These are phyloP conservation scores for Heteromormyrus szaboi DNA, from an alignment of 2,797 vertebrate species.

Conservation along the genomic window DNA sequence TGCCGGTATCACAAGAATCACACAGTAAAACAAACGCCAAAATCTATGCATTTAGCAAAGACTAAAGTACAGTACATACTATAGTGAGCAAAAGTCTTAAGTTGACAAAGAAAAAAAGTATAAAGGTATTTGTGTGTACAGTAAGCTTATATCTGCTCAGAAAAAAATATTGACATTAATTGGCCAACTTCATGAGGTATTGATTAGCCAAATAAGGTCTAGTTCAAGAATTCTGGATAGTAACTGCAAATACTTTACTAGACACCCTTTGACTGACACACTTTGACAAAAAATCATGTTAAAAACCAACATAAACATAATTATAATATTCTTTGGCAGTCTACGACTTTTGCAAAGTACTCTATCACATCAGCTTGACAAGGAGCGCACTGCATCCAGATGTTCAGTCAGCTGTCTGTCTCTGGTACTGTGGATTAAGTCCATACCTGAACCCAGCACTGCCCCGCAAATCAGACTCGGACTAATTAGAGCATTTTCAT, in stretches of 20 bases:
- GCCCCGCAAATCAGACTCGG: not conserved
- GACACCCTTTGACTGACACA: not conserved
- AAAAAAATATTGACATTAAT: not conserved
- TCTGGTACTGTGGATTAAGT: slow-evolving; percentile 1
- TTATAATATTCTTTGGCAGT: not conserved
- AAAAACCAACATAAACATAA: not conserved
- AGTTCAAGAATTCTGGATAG: not conserved
- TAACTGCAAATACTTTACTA: not conserved
- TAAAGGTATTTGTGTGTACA: not conserved
- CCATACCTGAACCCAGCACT: not conserved
- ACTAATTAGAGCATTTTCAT: not conserved
- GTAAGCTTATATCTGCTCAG: not conserved
- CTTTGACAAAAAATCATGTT: not conserved
- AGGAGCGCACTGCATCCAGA: not conserved
- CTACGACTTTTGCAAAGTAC: not conserved
- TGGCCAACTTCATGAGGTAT: not conserved
- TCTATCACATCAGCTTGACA: not conserved
- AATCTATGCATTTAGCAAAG: not conserved
- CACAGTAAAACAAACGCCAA: not conserved
- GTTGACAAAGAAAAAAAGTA: not conserved
- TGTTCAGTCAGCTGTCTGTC: not conserved
- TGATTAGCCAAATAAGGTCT: not conserved
- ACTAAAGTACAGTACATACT: not conserved
- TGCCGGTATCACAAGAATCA: not conserved
- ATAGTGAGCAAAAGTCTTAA: not conserved